Evolutionary conservation across 30 jellyfish, hydroid and myxozoan species (phyloP), one percentile per base, ranked within the genome.

Genomic region (Cassiopea andromeda): DNA sequence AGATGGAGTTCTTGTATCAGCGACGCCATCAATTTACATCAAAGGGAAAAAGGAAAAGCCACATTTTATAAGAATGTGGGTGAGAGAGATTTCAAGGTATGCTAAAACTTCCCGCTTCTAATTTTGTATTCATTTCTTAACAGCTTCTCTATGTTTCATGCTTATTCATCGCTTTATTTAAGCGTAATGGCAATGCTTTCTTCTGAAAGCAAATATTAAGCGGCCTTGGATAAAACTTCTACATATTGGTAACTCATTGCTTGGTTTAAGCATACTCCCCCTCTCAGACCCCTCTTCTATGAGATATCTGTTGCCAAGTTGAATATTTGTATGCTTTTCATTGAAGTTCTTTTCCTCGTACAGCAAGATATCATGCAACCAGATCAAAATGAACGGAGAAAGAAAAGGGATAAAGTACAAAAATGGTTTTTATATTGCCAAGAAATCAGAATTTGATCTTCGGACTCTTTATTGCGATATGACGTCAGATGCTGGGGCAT

Each of bases 351-450:
- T 67, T 54, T 5, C 48, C 54, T 48, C 17, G 4, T 7, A 7
- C 71, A 96, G 99, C 68, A 86, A 97, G 15, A 69, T 64, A 54
- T 88, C 98, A 0, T 96, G 99, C 83, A 96, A 96, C 71, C 98
- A 96, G 46, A 43, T 91, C 50, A 92, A 92, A 73, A 57, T 91
- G 1, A 70, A 27, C 7, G 98, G 99, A 1, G 77, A 64, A 64
- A 85, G 94, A 61, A 81, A 48, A 46, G 98, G 98, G 4, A 75
- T 68, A 43, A 85, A 48, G 6, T 91, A 75, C 91, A 85, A 85
- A 60, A 94, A 92, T 92, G 99, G 99, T 44, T 73, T 70, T 58
- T 96, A 96, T 79, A 72, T 68, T 69, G 58, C 90, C 10, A 69
- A 87, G 50, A 85, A 73, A 48, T 18, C 75, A 2, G 79, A 27